Base-by-base conservation (phyloP, 2,113 vertebrate species). In the Uria lomvia region DNA sequence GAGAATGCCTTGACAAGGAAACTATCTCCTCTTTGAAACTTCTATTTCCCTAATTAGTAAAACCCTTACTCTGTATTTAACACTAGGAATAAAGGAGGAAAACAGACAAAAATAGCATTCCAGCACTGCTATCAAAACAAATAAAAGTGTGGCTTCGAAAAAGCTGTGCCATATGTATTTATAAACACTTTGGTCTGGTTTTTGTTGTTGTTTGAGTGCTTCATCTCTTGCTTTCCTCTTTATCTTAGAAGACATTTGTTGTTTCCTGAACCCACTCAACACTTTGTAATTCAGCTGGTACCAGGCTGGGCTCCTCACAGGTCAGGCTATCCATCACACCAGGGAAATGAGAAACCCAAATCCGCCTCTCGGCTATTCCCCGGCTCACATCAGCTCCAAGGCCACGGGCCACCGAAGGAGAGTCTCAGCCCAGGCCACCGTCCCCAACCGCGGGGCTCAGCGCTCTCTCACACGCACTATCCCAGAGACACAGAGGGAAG, bases 381-480 rank as follows among this genome's bases (percentile, higher is more conserved):
- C 4, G 5, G 10, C 59, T 40, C 40, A 0, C 15, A 36, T 34
- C 73, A 45, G 58, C 66, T 53, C 56, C 71, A 8, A 20, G 50
- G 26, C 16, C 38, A 22, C 7, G 12, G 3, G 5, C 15, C n/a
- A 9, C 21, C 4, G 0, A 14, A 24, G 19, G 19, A 21, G 23
- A 38, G 20, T 4, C 78, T 23, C 78, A 83, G 58, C 40, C 52
- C 29, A 4, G 40, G n/a, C 21, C 67, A 8, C 34, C 2, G 11
- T 55, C 62, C 80, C 53, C 5, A 0, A 0, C 20, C 7, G 0
- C 2, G 0, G 38, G 47, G 34, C 40, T 78, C 73, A 24, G 52
- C 5, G 9, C 12, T 13, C 15, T 34, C 52, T 18, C 17, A 3
- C 23, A 9, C 1, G 0, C 1, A 17, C 1, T 1, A 20, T 3